Base-by-base conservation (phyloP, 1,140 invertebrate species). In the Neodiprion fabricii region DNA sequence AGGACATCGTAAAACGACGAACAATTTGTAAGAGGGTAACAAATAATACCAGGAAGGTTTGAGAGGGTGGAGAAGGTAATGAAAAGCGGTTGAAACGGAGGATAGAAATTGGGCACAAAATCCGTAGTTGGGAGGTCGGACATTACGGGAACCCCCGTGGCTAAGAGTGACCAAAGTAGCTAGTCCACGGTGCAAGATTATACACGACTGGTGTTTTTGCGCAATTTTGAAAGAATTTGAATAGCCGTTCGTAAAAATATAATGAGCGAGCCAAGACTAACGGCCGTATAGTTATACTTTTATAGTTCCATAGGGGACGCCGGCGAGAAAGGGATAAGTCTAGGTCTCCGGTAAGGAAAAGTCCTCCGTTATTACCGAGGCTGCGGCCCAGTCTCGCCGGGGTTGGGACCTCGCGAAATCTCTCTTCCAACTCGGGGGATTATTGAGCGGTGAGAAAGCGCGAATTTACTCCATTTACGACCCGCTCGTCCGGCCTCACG, bases 171-270 rank as follows among this genome's bases (percentile, higher is more conserved):
- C 53, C 53, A 12, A 40, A 61, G 9, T 61, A 12, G 53, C 53
- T 61, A 12, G 53, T 61, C 53, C 53, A 17, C 53, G 53, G 11
- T 61, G 28, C 28, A 17, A 82, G 80, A 86, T 86, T 87, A 85
- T 85, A 83, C 79, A 77, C 75, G 82, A 81, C 40, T 7, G 67
- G 79, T 71, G 80, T 84, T 88, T 85, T 85, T 83, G 84, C 84
- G 82, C 83, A 88, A 87, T 88, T 87, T 87, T 82, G 75, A 79
- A 86, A 86, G 86, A 88, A 88, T 87, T 85, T 87, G 86, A 88
- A 88, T 88, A 87, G 85, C 78, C 78, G 76, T 79, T 77, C 74
- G 70, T 77, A 66, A 77, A 74, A 76, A 76, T 75, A 79, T 77
- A 79, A 76, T 78, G 74, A 68, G 73, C 65, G 74, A 68, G 73